Conservation (phyloP, 2,797 vertebrate genomes). For the Avahi laniger region DNA sequence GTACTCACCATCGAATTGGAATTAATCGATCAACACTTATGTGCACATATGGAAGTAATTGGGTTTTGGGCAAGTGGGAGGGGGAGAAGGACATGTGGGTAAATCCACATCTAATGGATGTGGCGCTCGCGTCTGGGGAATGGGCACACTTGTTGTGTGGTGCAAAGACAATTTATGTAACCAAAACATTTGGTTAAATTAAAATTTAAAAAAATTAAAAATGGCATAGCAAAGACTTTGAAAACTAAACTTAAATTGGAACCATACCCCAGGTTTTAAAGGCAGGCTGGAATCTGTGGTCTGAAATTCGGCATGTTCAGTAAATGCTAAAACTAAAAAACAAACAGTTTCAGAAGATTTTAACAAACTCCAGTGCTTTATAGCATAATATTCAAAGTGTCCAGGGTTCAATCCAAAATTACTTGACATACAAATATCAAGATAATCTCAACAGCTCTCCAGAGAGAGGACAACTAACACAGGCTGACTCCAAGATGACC, state of each 20-base stretch:
- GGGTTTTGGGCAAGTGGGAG: too few relatives aligned
- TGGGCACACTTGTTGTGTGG: too few relatives aligned
- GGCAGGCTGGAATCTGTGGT: neutral
- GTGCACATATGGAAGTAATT: too few relatives aligned
- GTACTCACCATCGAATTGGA: too few relatives aligned
- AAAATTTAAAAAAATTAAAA: neutral
- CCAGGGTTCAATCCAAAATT: neutral
- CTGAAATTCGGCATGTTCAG: fast-evolving
- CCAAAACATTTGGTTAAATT: too few relatives aligned
- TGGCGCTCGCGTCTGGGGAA: too few relatives aligned
- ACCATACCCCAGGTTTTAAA: neutral
- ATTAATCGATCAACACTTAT: too few relatives aligned
- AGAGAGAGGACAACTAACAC: neutral
- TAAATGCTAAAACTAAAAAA: neutral
- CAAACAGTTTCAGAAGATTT: neutral
- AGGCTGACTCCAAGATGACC: fast-evolving
- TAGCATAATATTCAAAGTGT: neutral
- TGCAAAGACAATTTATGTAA: too few relatives aligned
- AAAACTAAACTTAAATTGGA: neutral
- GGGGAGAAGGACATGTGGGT: too few relatives aligned
- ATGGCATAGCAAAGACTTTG: neutral
- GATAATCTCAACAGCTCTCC: neutral
- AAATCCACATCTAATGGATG: too few relatives aligned
- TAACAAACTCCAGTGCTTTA: neutral
- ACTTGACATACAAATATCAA: too few relatives aligned